These are phyloP conservation scores for Latrodectus hesperus DNA, from an alignment of 2,888 invertebrate species.

Conservation along the genomic window DNA sequence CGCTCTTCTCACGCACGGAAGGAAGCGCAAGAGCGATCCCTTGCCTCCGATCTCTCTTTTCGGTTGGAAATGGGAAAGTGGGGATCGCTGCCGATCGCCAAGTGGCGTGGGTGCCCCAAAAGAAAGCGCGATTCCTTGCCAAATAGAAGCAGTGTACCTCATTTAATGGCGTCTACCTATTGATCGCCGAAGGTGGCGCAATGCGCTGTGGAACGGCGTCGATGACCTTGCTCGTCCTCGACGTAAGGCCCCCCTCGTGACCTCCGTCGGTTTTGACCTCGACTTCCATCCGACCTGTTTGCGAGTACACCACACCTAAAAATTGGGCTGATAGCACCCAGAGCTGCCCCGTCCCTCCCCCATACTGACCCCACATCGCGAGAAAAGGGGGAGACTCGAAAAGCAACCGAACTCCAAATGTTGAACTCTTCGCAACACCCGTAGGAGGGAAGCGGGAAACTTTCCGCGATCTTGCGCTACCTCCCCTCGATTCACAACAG, in stretches of 20 bases:
- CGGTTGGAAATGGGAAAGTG: background rate
- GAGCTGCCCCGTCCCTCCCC: background rate
- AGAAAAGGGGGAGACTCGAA: background rate
- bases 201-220: constrained; percentile 60
- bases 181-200: constrained; percentile 64
- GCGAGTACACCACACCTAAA: constrained; percentile 8
- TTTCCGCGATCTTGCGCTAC: too few relatives aligned
- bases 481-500: too few relatives aligned
- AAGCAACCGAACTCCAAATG: background rate
- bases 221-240: constrained; percentile 66
- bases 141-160: constrained; percentile 21
- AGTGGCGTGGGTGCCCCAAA: background rate
- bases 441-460: too few relatives aligned
- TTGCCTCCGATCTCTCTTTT: background rate
- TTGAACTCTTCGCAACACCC: background rate
- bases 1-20: background rate
- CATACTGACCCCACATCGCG: background rate
- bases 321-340: background rate
- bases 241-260: constrained; percentile 45
- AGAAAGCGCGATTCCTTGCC: constrained; percentile 37
- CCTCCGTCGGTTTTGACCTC: constrained; percentile 48
- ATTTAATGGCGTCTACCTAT: constrained; percentile 55
- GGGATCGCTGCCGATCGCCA: constrained; percentile 20
- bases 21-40: constrained; percentile 17
- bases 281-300: constrained; percentile 30